Conservation (phyloP, 2,113 vertebrate species). For the Ammodytes marinus region DNA sequence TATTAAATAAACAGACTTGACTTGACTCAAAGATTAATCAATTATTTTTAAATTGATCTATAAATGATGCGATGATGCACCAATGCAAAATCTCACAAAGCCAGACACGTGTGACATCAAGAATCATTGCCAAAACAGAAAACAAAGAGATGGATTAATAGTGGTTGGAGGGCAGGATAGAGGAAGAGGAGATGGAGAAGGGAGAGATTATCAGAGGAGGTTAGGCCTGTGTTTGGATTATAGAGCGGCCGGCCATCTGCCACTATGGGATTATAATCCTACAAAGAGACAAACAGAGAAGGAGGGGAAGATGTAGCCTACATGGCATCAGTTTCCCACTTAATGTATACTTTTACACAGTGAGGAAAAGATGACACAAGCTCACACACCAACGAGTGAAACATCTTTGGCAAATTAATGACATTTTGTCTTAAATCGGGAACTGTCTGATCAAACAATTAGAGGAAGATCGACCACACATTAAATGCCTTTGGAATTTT, state of each 20-base stretch:
- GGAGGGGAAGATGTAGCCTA: slow-evolving; percentile 22
- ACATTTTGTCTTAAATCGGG: neutral
- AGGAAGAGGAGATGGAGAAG: slow-evolving; percentile 46
- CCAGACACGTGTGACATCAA: slow-evolving; percentile 3
- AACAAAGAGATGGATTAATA: slow-evolving; percentile 39
- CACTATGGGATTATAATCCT: slow-evolving; percentile 74
- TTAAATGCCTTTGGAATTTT: slow-evolving; percentile 1
- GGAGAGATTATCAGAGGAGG: slow-evolving; percentile 75
- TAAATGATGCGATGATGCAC: neutral
- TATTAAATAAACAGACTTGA: neutral
- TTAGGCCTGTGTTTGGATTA: slow-evolving; percentile 72
- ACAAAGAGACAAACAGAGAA: slow-evolving; percentile 64
- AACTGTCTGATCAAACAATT: neutral
- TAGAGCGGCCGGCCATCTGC: slow-evolving; percentile 76
- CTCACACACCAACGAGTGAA: neutral
- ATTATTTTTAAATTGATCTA: neutral
- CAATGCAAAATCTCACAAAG: too few species aligned
- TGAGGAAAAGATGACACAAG: neutral
- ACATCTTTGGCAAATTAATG: neutral
- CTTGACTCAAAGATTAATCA: neutral
- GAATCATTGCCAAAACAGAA: neutral
- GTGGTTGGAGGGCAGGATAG: slow-evolving; percentile 31
- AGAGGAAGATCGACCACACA: neutral
- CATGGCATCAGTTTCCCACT: neutral
- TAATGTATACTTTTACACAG: neutral